Evolutionary conservation across 2,888 invertebrate species (phyloP).

Genomic region (Trissolcus japonicus): DNA sequence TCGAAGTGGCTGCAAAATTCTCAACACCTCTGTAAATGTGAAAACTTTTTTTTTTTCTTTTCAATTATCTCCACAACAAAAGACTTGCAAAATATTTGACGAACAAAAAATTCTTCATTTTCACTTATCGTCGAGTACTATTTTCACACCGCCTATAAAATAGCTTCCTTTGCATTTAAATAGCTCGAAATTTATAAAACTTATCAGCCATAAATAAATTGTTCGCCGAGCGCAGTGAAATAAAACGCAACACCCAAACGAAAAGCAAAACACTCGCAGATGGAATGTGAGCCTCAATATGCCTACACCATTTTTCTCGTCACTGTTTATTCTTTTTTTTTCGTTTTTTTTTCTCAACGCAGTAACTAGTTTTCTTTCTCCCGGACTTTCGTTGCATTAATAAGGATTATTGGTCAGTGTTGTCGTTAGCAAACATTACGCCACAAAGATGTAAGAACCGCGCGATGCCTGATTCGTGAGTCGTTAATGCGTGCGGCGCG

Average conservation of each 20-base stretch:
- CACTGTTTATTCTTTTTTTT: slow-evolving; percentile 12
- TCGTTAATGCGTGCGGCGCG: slow-evolving; percentile 17
- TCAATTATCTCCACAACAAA: too few relatives aligned
- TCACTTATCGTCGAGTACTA: slow-evolving; percentile 1
- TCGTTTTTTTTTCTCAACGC: slow-evolving; percentile 16
- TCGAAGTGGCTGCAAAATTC: too few relatives aligned
- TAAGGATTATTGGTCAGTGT: slow-evolving; percentile 34
- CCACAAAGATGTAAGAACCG: slow-evolving; percentile 25
- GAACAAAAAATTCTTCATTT: too few relatives aligned
- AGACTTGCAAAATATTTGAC: too few relatives aligned
- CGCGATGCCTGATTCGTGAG: background rate
- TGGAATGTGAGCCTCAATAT: slow-evolving; percentile 1
- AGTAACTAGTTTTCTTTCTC: slow-evolving; percentile 39
- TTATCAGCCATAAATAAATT: slow-evolving; percentile 36
- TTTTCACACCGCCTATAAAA: slow-evolving; percentile 24
- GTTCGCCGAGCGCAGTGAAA: background rate
- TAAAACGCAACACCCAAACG: background rate
- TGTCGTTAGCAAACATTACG: slow-evolving; percentile 28
- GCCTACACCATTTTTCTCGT: slow-evolving; percentile 34
- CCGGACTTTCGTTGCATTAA: slow-evolving; percentile 39
- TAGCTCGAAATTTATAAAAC: slow-evolving; percentile 46
- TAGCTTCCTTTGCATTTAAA: slow-evolving; percentile 13
- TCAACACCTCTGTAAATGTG: too few relatives aligned
- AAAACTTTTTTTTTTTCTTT: too few relatives aligned
- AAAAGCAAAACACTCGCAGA: background rate